A percentile compares a stretch with the other conserved stretches of the same genome.
Conservation (phyloP, 2,797 vertebrate genomes). For the Acipenser transmontanus region DNA sequence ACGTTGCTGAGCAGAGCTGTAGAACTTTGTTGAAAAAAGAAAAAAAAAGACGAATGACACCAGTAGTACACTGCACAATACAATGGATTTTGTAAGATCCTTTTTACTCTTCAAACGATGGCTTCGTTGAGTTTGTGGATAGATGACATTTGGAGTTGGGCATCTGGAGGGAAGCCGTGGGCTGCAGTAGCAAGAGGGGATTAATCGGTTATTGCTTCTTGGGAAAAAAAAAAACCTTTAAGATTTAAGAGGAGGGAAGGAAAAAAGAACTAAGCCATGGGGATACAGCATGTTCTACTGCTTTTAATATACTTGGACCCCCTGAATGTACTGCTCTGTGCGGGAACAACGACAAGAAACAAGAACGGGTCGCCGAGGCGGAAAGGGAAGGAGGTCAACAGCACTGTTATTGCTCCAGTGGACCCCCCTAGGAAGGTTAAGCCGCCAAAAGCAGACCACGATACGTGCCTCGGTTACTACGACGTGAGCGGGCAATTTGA, state of each 20-base stretch:
- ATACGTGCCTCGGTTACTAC: slow-evolving; percentile 91
- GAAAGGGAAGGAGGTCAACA: slow-evolving; percentile 57
- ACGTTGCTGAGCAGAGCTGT: neutral
- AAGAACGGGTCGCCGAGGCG: slow-evolving; percentile 42
- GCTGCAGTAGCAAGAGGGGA: slow-evolving; percentile 15
- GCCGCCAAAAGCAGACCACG: slow-evolving; percentile 58
- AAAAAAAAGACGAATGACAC: neutral
- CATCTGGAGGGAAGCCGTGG: slow-evolving; percentile 23
- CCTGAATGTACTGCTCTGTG: slow-evolving; percentile 52
- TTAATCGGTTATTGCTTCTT: slow-evolving; percentile 9
- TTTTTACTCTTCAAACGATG: slow-evolving; percentile 22
- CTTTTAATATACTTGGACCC: slow-evolving; percentile 65
- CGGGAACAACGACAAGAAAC: slow-evolving; percentile 43
- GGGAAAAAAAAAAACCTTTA: slow-evolving; percentile 12
- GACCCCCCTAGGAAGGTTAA: slow-evolving; percentile 49
- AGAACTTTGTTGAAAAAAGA: slow-evolving; percentile 4
- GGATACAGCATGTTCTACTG: slow-evolving; percentile 64
- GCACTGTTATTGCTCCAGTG: slow-evolving; percentile 46
- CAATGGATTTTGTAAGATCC: slow-evolving; percentile 14
- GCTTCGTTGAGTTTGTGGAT: slow-evolving; percentile 15
- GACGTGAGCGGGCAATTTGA: slow-evolving; percentile 95
- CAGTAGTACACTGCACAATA: slow-evolving; percentile 11
- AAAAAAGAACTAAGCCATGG: slow-evolving; percentile 47
- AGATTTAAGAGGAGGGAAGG: slow-evolving; percentile 14
- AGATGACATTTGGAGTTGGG: slow-evolving; percentile 20